A percentile compares a stretch with the other conserved stretches of the same genome.
phyloP scores from a whole-genome alignment of 2,797 vertebrate species.

The Hylomyscus alleni region DNA sequence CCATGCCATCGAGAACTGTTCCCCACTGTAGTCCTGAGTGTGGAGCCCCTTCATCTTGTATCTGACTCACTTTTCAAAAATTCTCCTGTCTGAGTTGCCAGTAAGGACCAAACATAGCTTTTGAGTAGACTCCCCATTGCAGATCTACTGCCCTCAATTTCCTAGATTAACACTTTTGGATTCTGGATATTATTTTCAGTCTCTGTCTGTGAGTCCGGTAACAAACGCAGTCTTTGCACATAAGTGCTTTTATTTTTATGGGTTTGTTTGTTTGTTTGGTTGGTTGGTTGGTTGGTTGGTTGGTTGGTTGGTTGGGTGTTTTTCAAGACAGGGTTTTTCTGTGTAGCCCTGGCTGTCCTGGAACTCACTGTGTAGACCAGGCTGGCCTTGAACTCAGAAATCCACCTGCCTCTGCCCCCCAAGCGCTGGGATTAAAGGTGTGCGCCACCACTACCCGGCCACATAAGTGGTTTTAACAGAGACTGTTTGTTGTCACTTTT shows the following conservation, averaged over 20 bases:
- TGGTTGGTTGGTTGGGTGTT: no score
- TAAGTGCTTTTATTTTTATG: background rate
- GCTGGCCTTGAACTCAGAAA: no score
- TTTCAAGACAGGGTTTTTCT: no score
- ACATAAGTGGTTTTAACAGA: background rate
- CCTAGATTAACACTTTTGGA: conserved; percentile 33
- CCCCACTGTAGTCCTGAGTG: background rate
- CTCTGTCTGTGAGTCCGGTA: background rate
- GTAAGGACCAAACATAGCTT: background rate
- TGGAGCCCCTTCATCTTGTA: background rate
- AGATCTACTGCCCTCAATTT: background rate
- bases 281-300: no score
- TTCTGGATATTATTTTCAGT: conserved; percentile 19
- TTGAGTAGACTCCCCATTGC: background rate
- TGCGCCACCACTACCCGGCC: no score
- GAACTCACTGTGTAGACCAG: no score
- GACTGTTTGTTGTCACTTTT: background rate
- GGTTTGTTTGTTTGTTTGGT: no score
- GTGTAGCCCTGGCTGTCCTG: no score
- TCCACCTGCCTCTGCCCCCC: no score
- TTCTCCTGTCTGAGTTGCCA: background rate
- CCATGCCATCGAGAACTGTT: background rate
- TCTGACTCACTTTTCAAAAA: background rate
- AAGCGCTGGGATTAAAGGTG: no score
- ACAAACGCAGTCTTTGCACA: background rate